phyloP scores from a whole-genome alignment of 1,140 invertebrate genomes.

The Maconellicoccus hirsutus region DNA sequence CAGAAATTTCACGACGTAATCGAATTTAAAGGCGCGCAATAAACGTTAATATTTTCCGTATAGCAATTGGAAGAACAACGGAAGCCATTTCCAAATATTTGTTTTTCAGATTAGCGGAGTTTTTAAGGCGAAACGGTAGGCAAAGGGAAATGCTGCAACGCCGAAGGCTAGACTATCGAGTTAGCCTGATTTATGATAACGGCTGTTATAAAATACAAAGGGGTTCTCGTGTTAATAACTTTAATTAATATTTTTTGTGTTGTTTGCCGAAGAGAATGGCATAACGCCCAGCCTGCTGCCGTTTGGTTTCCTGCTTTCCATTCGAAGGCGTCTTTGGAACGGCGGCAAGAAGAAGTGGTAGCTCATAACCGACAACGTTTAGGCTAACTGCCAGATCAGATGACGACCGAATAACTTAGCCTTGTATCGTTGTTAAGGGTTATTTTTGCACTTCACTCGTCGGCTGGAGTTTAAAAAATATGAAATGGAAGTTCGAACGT shows the following conservation, averaged over 20 bases:
- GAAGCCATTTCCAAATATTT: slow-evolving; percentile 20
- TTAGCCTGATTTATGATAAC: slow-evolving; percentile 22
- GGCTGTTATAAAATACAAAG: slow-evolving; percentile 15
- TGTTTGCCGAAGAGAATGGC: slow-evolving; percentile 17
- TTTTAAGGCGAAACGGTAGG: slow-evolving; percentile 5
- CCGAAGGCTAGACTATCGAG: slow-evolving; percentile 18
- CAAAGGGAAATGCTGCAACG: not conserved
- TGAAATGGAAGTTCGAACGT: too few species aligned
- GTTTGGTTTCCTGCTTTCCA: slow-evolving; percentile 13
- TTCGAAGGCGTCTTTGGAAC: slow-evolving; percentile 1
- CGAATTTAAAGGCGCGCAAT: not conserved
- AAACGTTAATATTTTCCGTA: slow-evolving; percentile 3
- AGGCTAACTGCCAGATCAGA: slow-evolving; percentile 21
- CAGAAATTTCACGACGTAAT: slow-evolving; percentile 4
- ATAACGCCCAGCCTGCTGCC: slow-evolving; percentile 14
- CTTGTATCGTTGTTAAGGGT: slow-evolving; percentile 12
- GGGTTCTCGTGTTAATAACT: slow-evolving; percentile 21
- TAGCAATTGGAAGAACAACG: slow-evolving; percentile 16
- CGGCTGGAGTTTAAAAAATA: too few species aligned
- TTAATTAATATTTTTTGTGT: slow-evolving; percentile 23
- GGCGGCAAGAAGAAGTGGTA: not conserved
- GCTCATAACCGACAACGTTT: slow-evolving; percentile 13
- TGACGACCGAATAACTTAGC: slow-evolving; percentile 17
- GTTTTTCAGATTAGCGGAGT: slow-evolving; percentile 14
- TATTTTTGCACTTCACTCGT: not conserved